Conservation (phyloP, 2,113 vertebrate genomes). For the Crotalus helleri region DNA sequence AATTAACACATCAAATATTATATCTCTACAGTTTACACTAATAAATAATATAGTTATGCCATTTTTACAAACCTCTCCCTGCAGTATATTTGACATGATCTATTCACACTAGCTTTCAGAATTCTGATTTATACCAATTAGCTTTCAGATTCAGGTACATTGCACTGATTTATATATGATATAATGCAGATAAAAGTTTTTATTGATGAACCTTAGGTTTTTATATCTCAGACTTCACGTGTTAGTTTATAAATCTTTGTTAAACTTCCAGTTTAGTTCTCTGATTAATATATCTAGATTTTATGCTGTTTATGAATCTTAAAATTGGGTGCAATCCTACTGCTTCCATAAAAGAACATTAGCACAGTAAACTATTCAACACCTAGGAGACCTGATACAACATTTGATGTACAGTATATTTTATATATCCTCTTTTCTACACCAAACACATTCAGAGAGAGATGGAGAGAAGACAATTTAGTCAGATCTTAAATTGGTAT, state of each 20-base stretch:
- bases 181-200: slow-evolving; percentile 56
- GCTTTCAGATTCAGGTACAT: slow-evolving; percentile 62
- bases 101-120: slow-evolving; percentile 60
- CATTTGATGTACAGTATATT: slow-evolving; percentile 47
- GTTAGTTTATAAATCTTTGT: slow-evolving; percentile 66
- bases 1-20: slow-evolving; percentile 24
- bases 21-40: slow-evolving; percentile 37
- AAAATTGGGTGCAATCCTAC: slow-evolving; percentile 56
- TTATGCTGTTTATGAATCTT: slow-evolving; percentile 47
- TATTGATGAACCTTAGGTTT: slow-evolving; percentile 64
- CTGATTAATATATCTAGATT: slow-evolving; percentile 64
- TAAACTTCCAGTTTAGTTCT: slow-evolving; percentile 61
- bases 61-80: slow-evolving; percentile 54
- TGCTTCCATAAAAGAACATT: slow-evolving; percentile 64
- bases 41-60: slow-evolving; percentile 43
- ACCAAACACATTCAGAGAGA: too few species aligned
- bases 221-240: slow-evolving; percentile 61
- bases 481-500: slow-evolving; percentile 13
- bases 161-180: slow-evolving; percentile 60
- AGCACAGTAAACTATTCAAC: slow-evolving; percentile 56
- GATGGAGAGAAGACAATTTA: slow-evolving; percentile 13
- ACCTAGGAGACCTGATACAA: slow-evolving; percentile 48
- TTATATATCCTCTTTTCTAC: slow-evolving; percentile 30
- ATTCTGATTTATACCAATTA: slow-evolving; percentile 62
- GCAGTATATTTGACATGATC: slow-evolving; percentile 56